Base-by-base conservation (phyloP, 1,140 invertebrate genomes). In the Drosophila malerkotliana region DNA sequence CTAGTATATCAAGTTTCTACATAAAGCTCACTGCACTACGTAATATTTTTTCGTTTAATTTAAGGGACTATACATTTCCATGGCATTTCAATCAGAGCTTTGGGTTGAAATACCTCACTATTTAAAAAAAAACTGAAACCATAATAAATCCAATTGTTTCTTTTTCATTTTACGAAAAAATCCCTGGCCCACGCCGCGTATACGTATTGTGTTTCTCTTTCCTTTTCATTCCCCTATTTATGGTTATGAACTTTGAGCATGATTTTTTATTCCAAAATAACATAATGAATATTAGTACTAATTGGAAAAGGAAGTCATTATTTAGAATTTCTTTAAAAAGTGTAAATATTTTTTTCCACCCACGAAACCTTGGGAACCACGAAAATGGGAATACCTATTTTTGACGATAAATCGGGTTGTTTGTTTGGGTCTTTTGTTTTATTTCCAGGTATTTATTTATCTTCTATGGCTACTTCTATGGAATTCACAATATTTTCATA, bases 371-470 rank as follows among this genome's bases (percentile, higher is more conserved):
- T 14, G 15, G n/a, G n/a, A n/a, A n/a, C n/a, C n/a, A n/a, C 44
- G 8, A 44, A 18, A 44, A 18, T 44, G 41, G 5, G 8, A 44
- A 7, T 18, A 18, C 14, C 41, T 44, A 44, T 44, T 44, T 44
- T 44, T 15, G 8, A 15, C 14, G 2, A 44, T 7, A 15, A 8
- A 15, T 44, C 14, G 4, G 26, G 18, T 0, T 37, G 45, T 51
- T 59, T 37, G 26, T 10, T 8, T 48, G 45, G 28, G 28, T 24
- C 18, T 30, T 34, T 59, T 51, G 47, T 52, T 52, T 37, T 8
- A 59, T 59, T 51, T 51, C 1, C 8, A 24, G 1, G 26, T 37
- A 51, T 48, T 58, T 37, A 51, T 48, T 58, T 44, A 44, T 44
- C 41, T 44, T 3, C 5, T 44, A 44, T 5, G 7, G 14, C 41